phyloP scores from a whole-genome alignment of 1,140 invertebrate species.

The Camponotus floridanus region DNA sequence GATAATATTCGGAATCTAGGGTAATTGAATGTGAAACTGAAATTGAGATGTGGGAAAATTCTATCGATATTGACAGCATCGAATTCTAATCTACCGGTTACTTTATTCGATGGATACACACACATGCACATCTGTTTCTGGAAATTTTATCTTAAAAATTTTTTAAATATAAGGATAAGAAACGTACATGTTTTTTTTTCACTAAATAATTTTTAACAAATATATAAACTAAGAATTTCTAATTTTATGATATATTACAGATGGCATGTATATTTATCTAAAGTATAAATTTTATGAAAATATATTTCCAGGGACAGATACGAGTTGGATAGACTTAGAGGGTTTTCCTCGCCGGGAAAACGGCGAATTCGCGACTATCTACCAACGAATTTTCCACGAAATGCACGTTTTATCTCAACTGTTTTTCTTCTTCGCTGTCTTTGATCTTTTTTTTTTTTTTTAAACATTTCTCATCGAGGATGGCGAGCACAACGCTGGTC shows the following conservation, averaged over 20 bases:
- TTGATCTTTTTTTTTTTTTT: conserved; percentile 21
- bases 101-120: neutral
- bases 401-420: conserved; percentile 39
- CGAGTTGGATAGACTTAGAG: neutral
- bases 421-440: conserved; percentile 17
- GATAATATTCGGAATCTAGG: neutral
- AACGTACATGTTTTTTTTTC: no score
- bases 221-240: neutral
- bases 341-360: neutral
- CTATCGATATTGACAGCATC: conserved; percentile 8
- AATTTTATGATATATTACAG: neutral
- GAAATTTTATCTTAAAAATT: conserved; percentile 26
- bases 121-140: conserved; percentile 8
- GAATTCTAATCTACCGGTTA: neutral
- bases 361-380: neutral
- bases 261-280: neutral
- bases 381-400: conserved; percentile 9
- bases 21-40: neutral
- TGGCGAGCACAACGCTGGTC: neutral
- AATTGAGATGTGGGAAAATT: neutral
- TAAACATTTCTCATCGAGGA: conserved; percentile 1
- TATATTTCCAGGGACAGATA: conserved; percentile 1
- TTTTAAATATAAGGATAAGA: neutral
- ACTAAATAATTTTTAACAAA: neutral
- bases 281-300: neutral